A percentile compares a stretch with the other conserved stretches of the same genome.
Conservation (phyloP, 92 coral and sea anemone species). For the Bergia sp. region DNA sequence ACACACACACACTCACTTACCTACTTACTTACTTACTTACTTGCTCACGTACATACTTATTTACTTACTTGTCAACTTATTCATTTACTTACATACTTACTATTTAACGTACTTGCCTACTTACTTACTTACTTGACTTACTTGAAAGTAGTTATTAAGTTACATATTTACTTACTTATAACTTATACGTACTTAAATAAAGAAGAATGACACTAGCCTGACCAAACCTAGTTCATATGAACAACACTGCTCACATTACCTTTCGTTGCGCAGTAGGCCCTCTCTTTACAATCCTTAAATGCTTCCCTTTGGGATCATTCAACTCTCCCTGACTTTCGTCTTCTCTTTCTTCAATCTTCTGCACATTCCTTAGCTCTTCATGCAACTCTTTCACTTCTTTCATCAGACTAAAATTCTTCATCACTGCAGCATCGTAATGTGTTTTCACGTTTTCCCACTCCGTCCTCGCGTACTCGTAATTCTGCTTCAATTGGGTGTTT, state of each 20-base stretch:
- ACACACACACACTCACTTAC: too few relatives aligned
- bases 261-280: neutral
- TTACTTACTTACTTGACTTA: too few relatives aligned
- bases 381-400: neutral
- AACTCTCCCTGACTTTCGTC: neutral
- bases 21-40: too few relatives aligned
- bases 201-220: neutral
- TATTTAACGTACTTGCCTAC: too few relatives aligned
- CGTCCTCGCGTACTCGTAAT: neutral
- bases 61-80: too few relatives aligned
- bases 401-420: neutral
- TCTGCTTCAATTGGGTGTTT: neutral
- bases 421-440: neutral
- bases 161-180: too few relatives aligned
- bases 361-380: conserved; percentile 12
- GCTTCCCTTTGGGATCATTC: too few relatives aligned
- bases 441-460: conserved; percentile 24
- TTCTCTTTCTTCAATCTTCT: neutral
- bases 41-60: too few relatives aligned
- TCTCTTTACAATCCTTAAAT: neutral
- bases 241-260: neutral
- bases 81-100: too few relatives aligned
- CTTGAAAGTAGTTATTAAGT: too few relatives aligned
- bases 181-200: neutral
- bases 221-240: neutral